Evolutionary conservation across 2,888 invertebrate species (phyloP).

Genomic region (Agrochola litura): DNA sequence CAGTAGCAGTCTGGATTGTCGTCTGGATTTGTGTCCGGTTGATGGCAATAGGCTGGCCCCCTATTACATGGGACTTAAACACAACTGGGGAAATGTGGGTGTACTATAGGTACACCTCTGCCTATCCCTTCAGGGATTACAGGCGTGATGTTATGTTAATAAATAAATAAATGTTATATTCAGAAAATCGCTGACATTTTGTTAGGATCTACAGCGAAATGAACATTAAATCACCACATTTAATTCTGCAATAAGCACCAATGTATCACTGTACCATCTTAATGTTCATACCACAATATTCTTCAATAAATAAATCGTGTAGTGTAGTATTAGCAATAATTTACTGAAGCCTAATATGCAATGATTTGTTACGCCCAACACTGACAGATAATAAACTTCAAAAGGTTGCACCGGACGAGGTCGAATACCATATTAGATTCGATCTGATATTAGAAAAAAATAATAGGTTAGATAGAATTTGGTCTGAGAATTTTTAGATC

Average conservation of each 20-base stretch:
- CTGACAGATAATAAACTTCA: conserved; percentile 35
- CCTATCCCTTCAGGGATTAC: too few relatives aligned
- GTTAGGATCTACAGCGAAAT: not conserved
- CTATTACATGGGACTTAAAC: too few relatives aligned
- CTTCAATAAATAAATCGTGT: conserved; percentile 30
- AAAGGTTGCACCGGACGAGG: conserved; percentile 62
- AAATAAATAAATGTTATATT: not conserved
- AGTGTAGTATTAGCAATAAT: conserved; percentile 31
- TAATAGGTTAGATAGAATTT: conserved; percentile 6
- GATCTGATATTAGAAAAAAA: conserved; percentile 40
- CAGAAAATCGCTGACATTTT: not conserved
- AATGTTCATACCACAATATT: conserved; percentile 11
- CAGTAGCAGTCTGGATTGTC: too few relatives aligned
- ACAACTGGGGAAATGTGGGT: too few relatives aligned
- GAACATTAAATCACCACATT: not conserved
- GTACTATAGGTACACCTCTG: too few relatives aligned
- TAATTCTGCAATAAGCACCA: conserved; percentile 17
- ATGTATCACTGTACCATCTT: conserved; percentile 28
- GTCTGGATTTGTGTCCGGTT: too few relatives aligned
- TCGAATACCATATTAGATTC: conserved; percentile 21
- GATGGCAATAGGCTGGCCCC: too few relatives aligned
- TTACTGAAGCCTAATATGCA: conserved; percentile 32
- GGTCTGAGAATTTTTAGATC: not conserved
- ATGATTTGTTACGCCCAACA: conserved; percentile 39
- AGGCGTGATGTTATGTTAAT: too few relatives aligned